Conservation (phyloP, 2,888 invertebrate genomes). For the Anoncus sp. region DNA sequence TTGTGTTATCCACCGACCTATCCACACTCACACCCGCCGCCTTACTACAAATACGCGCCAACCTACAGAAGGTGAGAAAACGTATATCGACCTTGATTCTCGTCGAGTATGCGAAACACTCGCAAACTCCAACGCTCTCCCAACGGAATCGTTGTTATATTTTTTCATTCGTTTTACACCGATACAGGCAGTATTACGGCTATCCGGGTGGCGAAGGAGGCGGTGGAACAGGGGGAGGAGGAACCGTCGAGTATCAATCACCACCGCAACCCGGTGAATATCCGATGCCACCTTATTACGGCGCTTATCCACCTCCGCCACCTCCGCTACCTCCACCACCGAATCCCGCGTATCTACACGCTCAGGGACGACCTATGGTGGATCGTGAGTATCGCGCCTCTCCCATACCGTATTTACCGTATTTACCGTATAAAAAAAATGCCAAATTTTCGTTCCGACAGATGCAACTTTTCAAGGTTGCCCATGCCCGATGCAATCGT, state of each 20-base stretch:
- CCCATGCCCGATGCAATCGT: slow-evolving; percentile 96
- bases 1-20: slow-evolving; percentile 84
- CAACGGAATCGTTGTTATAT: too few species aligned
- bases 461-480: slow-evolving; percentile 88
- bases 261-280: slow-evolving; percentile 83
- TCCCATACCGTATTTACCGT: too few species aligned
- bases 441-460: slow-evolving; percentile 66
- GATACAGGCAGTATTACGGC: slow-evolving; percentile 79
- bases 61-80: slow-evolving; percentile 80
- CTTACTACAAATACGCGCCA: slow-evolving; percentile 82
- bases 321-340: slow-evolving; percentile 86
- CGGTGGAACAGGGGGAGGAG: slow-evolving; percentile 83
- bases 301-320: slow-evolving; percentile 82
- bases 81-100: too few species aligned
- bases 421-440: too few species aligned
- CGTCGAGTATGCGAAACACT: too few species aligned
- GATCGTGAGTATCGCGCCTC: slow-evolving; percentile 82
- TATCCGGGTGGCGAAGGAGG: slow-evolving; percentile 82
- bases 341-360: slow-evolving; percentile 81
- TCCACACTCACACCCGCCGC: slow-evolving; percentile 80
- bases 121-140: too few species aligned
- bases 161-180: too few species aligned
- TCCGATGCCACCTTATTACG: slow-evolving; percentile 86
- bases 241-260: slow-evolving; percentile 83
- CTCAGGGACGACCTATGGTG: slow-evolving; percentile 82